Percentiles rank a stretch among this genome's conserved stretches.
Conservation (phyloP, 2,888 invertebrate genomes). For the Hypercompe scribonia region DNA sequence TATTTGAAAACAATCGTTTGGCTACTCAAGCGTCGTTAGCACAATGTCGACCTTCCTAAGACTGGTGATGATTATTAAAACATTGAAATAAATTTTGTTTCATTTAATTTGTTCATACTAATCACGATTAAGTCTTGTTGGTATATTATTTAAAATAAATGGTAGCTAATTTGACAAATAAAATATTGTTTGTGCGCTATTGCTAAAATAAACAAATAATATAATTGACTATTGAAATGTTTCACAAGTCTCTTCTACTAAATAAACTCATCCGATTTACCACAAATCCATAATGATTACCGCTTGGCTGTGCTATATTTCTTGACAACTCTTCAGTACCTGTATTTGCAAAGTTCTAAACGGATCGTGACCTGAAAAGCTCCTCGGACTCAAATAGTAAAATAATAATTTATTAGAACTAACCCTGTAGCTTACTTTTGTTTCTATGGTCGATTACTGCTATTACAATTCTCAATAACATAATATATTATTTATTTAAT, state of each 20-base stretch:
- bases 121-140: background rate
- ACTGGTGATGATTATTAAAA: constrained; percentile 57
- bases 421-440: background rate
- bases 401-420: background rate
- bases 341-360: background rate
- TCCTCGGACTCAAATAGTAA: background rate
- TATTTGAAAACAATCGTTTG: constrained; percentile 17
- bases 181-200: background rate
- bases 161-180: background rate
- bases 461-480: background rate
- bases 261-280: background rate
- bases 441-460: background rate
- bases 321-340: background rate
- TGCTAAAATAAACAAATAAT: too few species aligned
- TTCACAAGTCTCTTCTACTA: too few species aligned
- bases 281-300: background rate
- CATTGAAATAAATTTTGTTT: constrained; percentile 32
- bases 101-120: background rate
- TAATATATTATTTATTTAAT: background rate
- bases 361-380: background rate
- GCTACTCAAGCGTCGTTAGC: constrained; percentile 56
- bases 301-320: background rate
- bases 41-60: constrained; percentile 60
- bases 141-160: background rate
- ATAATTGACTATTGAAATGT: too few species aligned